Percentiles rank a stretch among this genome's conserved stretches.
These are phyloP conservation scores for Zaprionus taronus DNA, from an alignment of 1,140 invertebrate genomes.

Conservation along the genomic window DNA sequence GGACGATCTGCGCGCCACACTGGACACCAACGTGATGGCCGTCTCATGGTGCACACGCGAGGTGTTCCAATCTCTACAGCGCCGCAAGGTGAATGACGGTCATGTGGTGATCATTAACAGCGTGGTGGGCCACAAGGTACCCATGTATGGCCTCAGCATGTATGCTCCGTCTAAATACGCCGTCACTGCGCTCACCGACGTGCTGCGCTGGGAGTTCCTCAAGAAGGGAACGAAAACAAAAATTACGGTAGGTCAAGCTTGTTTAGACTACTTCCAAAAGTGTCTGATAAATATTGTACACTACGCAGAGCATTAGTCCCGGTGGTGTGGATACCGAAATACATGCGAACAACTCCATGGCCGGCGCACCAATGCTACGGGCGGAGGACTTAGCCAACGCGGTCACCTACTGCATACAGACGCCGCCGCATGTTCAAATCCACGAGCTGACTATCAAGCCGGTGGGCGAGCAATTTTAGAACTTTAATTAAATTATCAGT, in stretches of 20 bases:
- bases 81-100: slow-evolving; percentile 85
- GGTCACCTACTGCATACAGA: slow-evolving; percentile 12
- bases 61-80: slow-evolving; percentile 88
- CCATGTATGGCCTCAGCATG: slow-evolving; percentile 31
- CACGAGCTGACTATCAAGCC: slow-evolving; percentile 50
- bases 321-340: slow-evolving; percentile 18
- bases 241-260: not conserved
- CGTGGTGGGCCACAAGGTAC: slow-evolving; percentile 85
- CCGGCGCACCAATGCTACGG: slow-evolving; percentile 9
- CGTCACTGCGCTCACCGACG: not conserved
- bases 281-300: not conserved
- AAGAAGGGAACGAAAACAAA: not conserved
- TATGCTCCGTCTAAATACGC: not conserved
- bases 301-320: slow-evolving; percentile 1
- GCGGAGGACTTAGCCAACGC: slow-evolving; percentile 3
- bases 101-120: slow-evolving; percentile 86
- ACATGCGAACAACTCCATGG: slow-evolving; percentile 5
- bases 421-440: slow-evolving; percentile 29
- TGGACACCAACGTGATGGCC: not conserved
- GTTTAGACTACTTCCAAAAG: not conserved
- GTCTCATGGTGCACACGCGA: slow-evolving; percentile 49
- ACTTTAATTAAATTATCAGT: not conserved
- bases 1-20: not conserved
- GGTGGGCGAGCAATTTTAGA: slow-evolving; percentile 13
- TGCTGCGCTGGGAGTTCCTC: slow-evolving; percentile 1